Percentiles rank a stretch among this genome's conserved stretches.
Evolutionary conservation across 2,888 invertebrate genomes (phyloP).

Genomic region (Leptinotarsa juncta): DNA sequence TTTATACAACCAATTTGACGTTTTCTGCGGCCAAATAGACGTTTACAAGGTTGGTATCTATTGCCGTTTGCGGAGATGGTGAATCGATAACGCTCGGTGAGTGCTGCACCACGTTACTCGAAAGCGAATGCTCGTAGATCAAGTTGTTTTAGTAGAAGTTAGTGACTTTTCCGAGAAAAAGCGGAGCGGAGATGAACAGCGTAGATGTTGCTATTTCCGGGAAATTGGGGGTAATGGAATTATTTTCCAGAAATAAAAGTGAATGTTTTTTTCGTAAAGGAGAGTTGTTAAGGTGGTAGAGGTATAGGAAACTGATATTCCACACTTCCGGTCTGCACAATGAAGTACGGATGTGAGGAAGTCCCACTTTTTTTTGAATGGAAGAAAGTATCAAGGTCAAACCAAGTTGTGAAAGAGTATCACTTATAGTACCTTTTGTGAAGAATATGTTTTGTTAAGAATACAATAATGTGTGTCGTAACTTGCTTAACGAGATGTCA

Average conservation of each 20-base stretch:
- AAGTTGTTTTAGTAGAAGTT: not conserved
- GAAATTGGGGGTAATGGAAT: not conserved
- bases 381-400: too few relatives aligned
- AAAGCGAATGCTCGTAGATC: not conserved
- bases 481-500: too few relatives aligned
- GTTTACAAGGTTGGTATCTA: constrained; percentile 86
- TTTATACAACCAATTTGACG: constrained; percentile 93
- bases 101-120: not conserved
- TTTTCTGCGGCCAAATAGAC: constrained; percentile 91
- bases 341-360: too few relatives aligned
- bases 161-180: not conserved
- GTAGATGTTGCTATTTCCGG: too few relatives aligned
- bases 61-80: not conserved
- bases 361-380: too few relatives aligned
- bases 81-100: not conserved
- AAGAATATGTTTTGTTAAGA: too few relatives aligned
- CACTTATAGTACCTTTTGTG: too few relatives aligned
- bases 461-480: too few relatives aligned
- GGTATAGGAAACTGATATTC: too few relatives aligned
- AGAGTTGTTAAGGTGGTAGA: too few relatives aligned
- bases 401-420: too few relatives aligned
- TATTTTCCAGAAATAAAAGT: not conserved
- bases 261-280: not conserved
- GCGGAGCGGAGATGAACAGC: not conserved
- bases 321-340: too few relatives aligned